A percentile compares a stretch with the other conserved stretches of the same genome.
phyloP scores from a whole-genome alignment of 2,113 vertebrate genomes.

The Amphiprion ocellaris region DNA sequence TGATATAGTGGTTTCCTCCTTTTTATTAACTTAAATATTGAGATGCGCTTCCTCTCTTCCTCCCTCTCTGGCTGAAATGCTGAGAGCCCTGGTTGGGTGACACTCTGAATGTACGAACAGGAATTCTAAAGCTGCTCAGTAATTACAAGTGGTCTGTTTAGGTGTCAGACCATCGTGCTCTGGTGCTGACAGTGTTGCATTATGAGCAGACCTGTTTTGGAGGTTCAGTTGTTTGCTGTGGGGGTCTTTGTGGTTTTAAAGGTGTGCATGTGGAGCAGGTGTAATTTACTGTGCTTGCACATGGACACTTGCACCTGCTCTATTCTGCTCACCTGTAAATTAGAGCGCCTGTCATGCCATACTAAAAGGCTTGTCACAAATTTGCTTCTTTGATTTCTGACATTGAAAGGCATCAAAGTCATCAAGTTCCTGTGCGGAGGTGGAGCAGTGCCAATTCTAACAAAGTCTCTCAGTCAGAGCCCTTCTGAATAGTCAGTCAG shows the following conservation, averaged over 20 bases:
- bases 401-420: slow-evolving; percentile 34
- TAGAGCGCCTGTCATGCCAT: slow-evolving; percentile 5
- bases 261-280: slow-evolving; percentile 1
- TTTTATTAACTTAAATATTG: background rate
- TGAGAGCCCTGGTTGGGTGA: background rate
- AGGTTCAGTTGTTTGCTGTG: slow-evolving; percentile 8
- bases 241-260: slow-evolving; percentile 15
- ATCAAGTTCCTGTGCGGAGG: slow-evolving; percentile 21
- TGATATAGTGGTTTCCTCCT: background rate
- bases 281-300: slow-evolving; percentile 8
- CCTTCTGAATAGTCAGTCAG: slow-evolving; percentile 29
- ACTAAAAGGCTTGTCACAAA: slow-evolving; percentile 6
- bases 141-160: background rate
- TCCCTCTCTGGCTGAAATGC: background rate
- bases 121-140: slow-evolving; percentile 4
- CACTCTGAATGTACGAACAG: background rate
- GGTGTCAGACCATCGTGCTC: slow-evolving; percentile 2
- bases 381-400: slow-evolving; percentile 38
- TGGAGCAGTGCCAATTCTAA: slow-evolving; percentile 19
- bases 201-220: background rate
- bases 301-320: background rate
- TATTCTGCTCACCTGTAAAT: slow-evolving; percentile 14
- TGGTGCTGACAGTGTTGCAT: slow-evolving; percentile 1
- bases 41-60: background rate
- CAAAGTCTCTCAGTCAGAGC: slow-evolving; percentile 21